Conservation (phyloP, 2,888 invertebrate species). For the Cataglyphis rosenhaueri region DNA sequence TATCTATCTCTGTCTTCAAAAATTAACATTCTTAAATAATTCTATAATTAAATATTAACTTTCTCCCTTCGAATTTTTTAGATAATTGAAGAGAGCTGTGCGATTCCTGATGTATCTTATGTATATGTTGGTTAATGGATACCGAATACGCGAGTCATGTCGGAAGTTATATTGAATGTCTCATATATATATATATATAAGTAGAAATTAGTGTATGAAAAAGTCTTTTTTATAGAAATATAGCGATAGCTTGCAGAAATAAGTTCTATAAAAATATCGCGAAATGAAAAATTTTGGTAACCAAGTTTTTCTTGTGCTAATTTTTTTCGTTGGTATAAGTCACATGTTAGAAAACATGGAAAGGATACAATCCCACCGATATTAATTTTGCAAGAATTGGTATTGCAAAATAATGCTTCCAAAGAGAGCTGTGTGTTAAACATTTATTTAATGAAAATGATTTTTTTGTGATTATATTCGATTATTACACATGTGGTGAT, state of each 20-base stretch:
- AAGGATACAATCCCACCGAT: neutral
- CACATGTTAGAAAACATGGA: neutral
- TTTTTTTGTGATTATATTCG: conserved; percentile 17
- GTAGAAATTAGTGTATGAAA: conserved; percentile 19
- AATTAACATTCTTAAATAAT: conserved; percentile 5
- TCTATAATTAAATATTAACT: neutral
- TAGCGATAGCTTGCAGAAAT: neutral
- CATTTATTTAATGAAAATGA: conserved; percentile 16
- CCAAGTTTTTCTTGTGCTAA: neutral
- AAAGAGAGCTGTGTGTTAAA: conserved; percentile 25
- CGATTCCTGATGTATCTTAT: conserved; percentile 69
- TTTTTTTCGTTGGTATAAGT: conserved; percentile 6
- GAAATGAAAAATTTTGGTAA: conserved; percentile 13
- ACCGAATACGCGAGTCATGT: conserved; percentile 75
- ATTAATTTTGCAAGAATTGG: conserved; percentile 11
- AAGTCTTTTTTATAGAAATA: conserved; percentile 1
- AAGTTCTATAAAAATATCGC: neutral
- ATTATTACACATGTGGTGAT: conserved; percentile 20
- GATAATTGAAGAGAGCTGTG: conserved; percentile 43
- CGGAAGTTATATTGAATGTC: conserved; percentile 69
- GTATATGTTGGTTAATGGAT: conserved; percentile 76
- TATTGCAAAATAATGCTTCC: conserved; percentile 24
- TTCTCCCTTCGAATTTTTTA: neutral
- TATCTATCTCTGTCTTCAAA: neutral
- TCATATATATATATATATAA: conserved; percentile 14